Conservation (phyloP, 1,140 invertebrate genomes). For the Ceratina calcarata region DNA sequence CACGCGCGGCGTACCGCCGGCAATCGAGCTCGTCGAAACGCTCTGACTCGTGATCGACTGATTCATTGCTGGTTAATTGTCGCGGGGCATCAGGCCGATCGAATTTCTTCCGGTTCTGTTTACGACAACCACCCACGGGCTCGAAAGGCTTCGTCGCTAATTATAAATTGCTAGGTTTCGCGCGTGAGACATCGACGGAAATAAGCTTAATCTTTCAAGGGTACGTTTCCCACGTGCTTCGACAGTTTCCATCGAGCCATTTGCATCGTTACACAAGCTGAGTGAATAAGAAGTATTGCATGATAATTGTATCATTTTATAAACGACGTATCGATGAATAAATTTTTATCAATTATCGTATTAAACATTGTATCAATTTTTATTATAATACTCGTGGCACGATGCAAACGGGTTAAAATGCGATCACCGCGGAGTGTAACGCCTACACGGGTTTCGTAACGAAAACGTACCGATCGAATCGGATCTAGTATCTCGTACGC, state of each 20-base stretch:
- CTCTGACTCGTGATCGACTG: constrained; percentile 1
- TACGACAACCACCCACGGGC: not conserved
- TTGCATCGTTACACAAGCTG: too few species aligned
- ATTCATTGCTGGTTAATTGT: constrained; percentile 28
- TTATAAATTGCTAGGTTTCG: not conserved
- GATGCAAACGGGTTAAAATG: constrained; percentile 35
- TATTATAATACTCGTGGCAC: not conserved
- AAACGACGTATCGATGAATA: too few species aligned
- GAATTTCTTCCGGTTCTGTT: constrained; percentile 16
- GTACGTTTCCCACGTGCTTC: too few species aligned
- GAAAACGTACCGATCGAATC: constrained; percentile 2
- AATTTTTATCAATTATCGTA: too few species aligned
- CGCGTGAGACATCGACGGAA: constrained; percentile 22
- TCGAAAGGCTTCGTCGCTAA: not conserved
- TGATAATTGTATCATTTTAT: too few species aligned
- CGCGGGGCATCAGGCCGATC: not conserved
- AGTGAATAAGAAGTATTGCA: too few species aligned
- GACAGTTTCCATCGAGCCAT: too few species aligned
- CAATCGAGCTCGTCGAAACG: not conserved
- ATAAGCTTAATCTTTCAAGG: constrained; percentile 1
- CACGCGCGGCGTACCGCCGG: constrained; percentile 7
- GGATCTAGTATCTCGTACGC: not conserved
- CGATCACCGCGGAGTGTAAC: not conserved
- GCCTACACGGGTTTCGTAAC: constrained; percentile 31
- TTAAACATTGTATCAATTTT: not conserved